Evolutionary conservation across 2,113 vertebrate species (phyloP), one percentile per base, ranked within the genome.

Genomic region (Petroica traversi): DNA sequence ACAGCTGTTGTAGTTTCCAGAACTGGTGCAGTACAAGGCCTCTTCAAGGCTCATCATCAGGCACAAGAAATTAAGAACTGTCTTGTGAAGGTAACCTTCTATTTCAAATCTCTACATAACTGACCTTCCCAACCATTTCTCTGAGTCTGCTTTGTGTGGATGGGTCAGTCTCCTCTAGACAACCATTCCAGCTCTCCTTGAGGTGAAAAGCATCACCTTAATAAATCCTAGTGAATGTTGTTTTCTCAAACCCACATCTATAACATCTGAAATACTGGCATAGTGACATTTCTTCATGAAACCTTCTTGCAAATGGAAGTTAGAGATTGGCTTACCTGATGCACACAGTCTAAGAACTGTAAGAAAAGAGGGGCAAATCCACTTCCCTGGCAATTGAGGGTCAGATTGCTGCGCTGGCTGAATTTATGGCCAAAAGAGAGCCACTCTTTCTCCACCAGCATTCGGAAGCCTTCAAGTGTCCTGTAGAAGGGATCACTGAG

Each of bases 341-440:
- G 99, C 51, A 99, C 99, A 46, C 99, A 99, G 97, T 99, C 99
- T 90, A 99, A 98, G 96, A 99, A 99, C 66, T 99, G 99, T 38
- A 99, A 97, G 97, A 99, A 99, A 90, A 99, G 80, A 63, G 99
- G 99, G 17, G 99, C 98, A 94, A 99, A 99, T 80, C 99, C 99
- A 78, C 99, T 98, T n/a, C 99, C 99, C 97, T 99, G 99, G 95
- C 98, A 99, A 95, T 96, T 98, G 92, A 99, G 99, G 73, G 98
- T 98, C 95, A 99, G 97, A 92, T 98, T 99, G 97, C 99, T 99
- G 49, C 99, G 98, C 38, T 99, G 99, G 97, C 98, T 99, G 98
- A 99, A 99, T 81, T 99, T 99, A 95, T 99, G 99, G 54, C 99
- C 99, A 19, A 99, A 99, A 12, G 99, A 99, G 58, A 99, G 98